phyloP scores from a whole-genome alignment of 2,888 invertebrate genomes.

The Calliopum simillimum region DNA sequence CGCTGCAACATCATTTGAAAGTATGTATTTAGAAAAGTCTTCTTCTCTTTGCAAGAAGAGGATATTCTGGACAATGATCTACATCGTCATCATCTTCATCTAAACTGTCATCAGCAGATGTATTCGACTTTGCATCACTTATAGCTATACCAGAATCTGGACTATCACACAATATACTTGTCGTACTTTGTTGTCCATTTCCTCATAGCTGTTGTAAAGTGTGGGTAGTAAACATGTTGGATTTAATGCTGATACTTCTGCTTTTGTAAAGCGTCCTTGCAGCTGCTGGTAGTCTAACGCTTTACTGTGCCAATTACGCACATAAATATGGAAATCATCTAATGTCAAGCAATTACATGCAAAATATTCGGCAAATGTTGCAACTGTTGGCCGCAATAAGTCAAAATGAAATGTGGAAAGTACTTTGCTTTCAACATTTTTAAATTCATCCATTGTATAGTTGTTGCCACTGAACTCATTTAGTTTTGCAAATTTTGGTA shows the following conservation, averaged over 20 bases:
- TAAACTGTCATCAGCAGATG: constrained; percentile 43
- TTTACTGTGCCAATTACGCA: constrained; percentile 45
- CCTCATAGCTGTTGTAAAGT: constrained; percentile 50
- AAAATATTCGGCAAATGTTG: constrained; percentile 73
- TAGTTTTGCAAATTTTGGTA: constrained; percentile 69
- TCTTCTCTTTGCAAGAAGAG: constrained; percentile 42
- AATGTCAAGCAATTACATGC: constrained; percentile 65
- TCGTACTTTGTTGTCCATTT: constrained; percentile 49
- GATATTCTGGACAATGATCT: constrained; percentile 27
- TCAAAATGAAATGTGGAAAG: constrained; percentile 71
- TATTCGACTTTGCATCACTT: constrained; percentile 46
- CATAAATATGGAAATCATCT: constrained; percentile 63
- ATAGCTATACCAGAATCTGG: constrained; percentile 60
- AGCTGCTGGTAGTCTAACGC: constrained; percentile 36
- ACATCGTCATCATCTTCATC: constrained; percentile 36
- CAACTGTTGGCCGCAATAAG: constrained; percentile 72
- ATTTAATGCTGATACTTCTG: constrained; percentile 12
- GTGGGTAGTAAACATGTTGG: constrained; percentile 32
- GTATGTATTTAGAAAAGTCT: constrained; percentile 42
- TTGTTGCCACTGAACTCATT: constrained; percentile 60
- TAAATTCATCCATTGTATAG: constrained; percentile 67
- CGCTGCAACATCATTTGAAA: no score
- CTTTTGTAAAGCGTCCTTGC: constrained; percentile 15
- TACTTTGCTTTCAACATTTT: constrained; percentile 70
- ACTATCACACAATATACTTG: constrained; percentile 48